These are phyloP conservation scores for Misgurnus mizolepis DNA, from an alignment of 2,113 vertebrate genomes.

Conservation along the genomic window DNA sequence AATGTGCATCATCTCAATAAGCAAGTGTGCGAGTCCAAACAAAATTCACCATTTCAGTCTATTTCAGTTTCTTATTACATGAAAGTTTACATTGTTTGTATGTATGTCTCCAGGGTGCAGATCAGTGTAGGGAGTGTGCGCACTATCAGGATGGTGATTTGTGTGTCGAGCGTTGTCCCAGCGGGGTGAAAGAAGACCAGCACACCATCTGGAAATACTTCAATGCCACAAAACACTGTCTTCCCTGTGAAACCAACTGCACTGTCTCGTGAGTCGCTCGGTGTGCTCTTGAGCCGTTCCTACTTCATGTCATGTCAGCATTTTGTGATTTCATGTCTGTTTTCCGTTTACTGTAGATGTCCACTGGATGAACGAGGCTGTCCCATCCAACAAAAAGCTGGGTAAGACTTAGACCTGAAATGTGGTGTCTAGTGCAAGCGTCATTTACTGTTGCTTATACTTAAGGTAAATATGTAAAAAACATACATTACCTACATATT, in stretches of 20 bases:
- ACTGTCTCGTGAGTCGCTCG: slow-evolving; percentile 61
- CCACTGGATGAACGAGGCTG: slow-evolving; percentile 86
- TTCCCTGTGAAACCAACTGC: slow-evolving; percentile 90
- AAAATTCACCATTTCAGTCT: too few species aligned
- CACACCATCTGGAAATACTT: slow-evolving; percentile 91
- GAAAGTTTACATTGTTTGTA: not conserved
- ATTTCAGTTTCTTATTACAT: not conserved
- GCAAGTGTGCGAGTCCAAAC: too few species aligned
- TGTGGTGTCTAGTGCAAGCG: too few species aligned
- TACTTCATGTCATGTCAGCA: not conserved
- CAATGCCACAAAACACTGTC: slow-evolving; percentile 81
- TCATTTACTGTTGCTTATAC: too few species aligned
- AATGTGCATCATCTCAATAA: too few species aligned
- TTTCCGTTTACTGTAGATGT: slow-evolving; percentile 77
- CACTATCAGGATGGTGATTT: slow-evolving; percentile 81
- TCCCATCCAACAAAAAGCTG: slow-evolving; percentile 83
- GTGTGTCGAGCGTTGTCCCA: slow-evolving; percentile 91
- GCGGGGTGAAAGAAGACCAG: slow-evolving; percentile 86
- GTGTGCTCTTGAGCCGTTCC: not conserved
- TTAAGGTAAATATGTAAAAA: too few species aligned
- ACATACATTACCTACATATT: too few species aligned
- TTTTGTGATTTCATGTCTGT: not conserved
- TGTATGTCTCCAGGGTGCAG: slow-evolving; percentile 72
- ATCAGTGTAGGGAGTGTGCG: slow-evolving; percentile 83
- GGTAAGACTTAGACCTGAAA: slow-evolving; percentile 69